phyloP scores from a whole-genome alignment of 2,888 invertebrate genomes.

The Meteorus cinctellus region DNA sequence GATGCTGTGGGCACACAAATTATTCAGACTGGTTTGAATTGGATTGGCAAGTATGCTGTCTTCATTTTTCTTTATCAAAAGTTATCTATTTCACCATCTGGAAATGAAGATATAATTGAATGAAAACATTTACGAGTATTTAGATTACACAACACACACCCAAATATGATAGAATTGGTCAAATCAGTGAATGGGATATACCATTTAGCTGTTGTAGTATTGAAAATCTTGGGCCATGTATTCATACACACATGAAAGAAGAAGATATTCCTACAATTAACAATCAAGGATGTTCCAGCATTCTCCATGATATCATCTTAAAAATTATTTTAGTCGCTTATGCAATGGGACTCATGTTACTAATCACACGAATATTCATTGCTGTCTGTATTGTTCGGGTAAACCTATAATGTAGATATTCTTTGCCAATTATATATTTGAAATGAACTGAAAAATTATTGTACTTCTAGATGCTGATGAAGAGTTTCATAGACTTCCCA shows the following conservation, averaged over 20 bases:
- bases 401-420: background rate
- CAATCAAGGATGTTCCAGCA: constrained; percentile 59
- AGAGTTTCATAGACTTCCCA: background rate
- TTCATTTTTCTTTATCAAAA: background rate
- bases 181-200: constrained; percentile 55
- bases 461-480: background rate
- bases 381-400: constrained; percentile 56
- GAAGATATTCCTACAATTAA: constrained; percentile 60
- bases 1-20: constrained; percentile 64
- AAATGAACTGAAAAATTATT: background rate
- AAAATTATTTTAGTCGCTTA: constrained; percentile 64
- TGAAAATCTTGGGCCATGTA: constrained; percentile 57
- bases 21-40: constrained; percentile 66
- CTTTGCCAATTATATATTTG: background rate
- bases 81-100: background rate
- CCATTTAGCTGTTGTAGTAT: constrained; percentile 67
- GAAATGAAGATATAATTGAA: background rate
- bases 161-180: background rate
- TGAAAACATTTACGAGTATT: background rate
- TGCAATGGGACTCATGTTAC: constrained; percentile 61
- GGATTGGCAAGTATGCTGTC: constrained; percentile 65
- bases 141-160: background rate
- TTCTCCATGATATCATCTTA: constrained; percentile 58
- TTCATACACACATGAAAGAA: constrained; percentile 58
- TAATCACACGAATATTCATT: constrained; percentile 60